Base-by-base conservation (phyloP, 1,140 invertebrate species). In the Drosophila nigromelanica region DNA sequence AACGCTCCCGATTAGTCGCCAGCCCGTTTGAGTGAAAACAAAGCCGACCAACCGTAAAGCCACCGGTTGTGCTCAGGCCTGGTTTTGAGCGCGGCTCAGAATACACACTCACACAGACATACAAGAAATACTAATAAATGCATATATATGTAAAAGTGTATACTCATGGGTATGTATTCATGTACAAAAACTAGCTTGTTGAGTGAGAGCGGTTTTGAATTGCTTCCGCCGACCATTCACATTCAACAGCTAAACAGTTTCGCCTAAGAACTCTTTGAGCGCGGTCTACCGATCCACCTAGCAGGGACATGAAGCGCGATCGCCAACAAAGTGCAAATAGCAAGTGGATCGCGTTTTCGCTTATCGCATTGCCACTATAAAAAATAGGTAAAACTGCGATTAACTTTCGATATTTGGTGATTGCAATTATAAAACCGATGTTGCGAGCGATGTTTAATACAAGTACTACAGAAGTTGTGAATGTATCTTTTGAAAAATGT, bases 211-310 rank as follows among this genome's bases (percentile, higher is more conserved):
- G 62, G 68, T 63, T 79, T 74, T 42, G 64, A 68, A 39, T 18
- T 30, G 75, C 66, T 83, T 83, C 76, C 76, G 76, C 52, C 76
- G 72, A 71, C 69, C 62, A 77, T 79, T 79, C 52, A 62, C 47
- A 62, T 79, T 76, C 62, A 71, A 79, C 63, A 61, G 39, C 30
- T n/a, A 79, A 76, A 87, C 85, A 90, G 86, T 90, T 90, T 86
- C 62, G 78, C 61, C 75, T 73, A 82, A 90, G 87, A 89, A 81
- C 87, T 87, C 80, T 87, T 73, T 80, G 70, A 72, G 78, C 78
- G 69, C 87, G 82, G 81, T 90, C 71, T 63, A 82, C 52, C 59
- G 67, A 75, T 72, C 67, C 75, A 78, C 71, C 71, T 87, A 67
- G 64, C 66, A 45, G 73, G 40, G 40, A 47, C 45, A 61, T 60